A percentile compares a stretch with the other conserved stretches of the same genome.
Conservation (phyloP, 2,797 vertebrate genomes). For the Neomorphus geoffroyi region DNA sequence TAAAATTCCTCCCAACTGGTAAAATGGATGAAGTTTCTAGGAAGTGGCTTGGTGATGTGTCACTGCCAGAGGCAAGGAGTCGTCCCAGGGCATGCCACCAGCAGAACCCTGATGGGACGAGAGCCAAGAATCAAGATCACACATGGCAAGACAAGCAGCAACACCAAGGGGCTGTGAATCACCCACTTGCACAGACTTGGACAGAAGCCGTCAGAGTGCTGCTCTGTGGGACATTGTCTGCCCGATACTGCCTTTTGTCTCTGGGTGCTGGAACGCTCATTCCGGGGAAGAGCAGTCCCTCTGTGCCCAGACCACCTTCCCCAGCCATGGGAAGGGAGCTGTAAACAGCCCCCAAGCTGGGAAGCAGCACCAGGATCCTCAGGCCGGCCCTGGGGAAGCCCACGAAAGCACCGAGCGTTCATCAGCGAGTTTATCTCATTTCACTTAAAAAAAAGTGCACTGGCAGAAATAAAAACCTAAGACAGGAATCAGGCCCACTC, state of each 20-base stretch:
- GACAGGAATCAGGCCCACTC: background rate
- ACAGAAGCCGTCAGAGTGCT: background rate
- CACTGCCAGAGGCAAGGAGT: rapidly evolving
- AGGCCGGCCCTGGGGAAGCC: background rate
- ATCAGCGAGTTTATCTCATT: background rate
- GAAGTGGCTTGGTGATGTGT: background rate
- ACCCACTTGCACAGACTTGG: background rate
- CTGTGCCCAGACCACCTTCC: background rate
- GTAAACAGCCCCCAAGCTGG: background rate
- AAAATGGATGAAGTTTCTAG: background rate
- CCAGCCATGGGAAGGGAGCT: rapidly evolving
- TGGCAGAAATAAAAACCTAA: background rate
- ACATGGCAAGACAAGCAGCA: background rate
- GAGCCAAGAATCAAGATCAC: background rate
- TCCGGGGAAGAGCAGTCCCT: background rate
- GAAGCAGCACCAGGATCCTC: background rate
- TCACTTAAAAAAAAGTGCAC: background rate
- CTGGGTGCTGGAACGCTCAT: rapidly evolving
- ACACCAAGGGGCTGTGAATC: constrained; percentile 8
- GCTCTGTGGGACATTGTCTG: constrained; percentile 20
- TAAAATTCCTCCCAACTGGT: background rate
- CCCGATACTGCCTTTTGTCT: background rate
- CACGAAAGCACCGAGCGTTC: background rate
- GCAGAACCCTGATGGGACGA: background rate
- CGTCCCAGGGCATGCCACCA: rapidly evolving